Evolutionary conservation across 2,797 vertebrate species (phyloP).

Genomic region (Vultur gryphus): DNA sequence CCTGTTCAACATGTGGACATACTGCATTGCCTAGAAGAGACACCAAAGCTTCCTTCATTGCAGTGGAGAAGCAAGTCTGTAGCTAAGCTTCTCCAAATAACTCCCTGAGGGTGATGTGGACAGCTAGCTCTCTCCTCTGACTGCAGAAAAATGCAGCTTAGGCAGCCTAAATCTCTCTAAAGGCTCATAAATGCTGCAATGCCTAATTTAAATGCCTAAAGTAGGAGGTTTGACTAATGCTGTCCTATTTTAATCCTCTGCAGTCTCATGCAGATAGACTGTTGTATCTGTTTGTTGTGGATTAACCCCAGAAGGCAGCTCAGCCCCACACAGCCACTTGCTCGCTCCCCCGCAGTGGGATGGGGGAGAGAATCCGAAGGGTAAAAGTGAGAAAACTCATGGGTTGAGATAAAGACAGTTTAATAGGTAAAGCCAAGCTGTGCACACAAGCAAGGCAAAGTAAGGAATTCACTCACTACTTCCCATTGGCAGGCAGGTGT

Average conservation of each 20-base stretch:
- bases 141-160: neutral
- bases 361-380: neutral
- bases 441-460: neutral
- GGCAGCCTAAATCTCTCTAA: neutral
- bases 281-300: neutral
- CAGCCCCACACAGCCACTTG: neutral
- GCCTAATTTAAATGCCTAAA: neutral
- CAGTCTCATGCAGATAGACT: neutral
- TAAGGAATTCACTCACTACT: neutral
- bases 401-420: neutral
- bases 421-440: neutral
- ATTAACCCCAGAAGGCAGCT: neutral
- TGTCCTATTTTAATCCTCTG: neutral
- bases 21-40: neutral
- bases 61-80: neutral
- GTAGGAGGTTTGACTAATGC: neutral
- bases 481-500: neutral
- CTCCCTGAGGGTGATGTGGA: neutral
- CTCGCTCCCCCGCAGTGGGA: fast-evolving
- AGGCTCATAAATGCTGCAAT: neutral
- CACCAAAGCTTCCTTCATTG: neutral
- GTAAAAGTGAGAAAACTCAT: neutral
- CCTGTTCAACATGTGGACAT: neutral
- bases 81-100: neutral
- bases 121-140: neutral